Evolutionary conservation across 2,113 vertebrate species (phyloP), one percentile per base, ranked within the genome.

Genomic region (Tinamus guttatus): DNA sequence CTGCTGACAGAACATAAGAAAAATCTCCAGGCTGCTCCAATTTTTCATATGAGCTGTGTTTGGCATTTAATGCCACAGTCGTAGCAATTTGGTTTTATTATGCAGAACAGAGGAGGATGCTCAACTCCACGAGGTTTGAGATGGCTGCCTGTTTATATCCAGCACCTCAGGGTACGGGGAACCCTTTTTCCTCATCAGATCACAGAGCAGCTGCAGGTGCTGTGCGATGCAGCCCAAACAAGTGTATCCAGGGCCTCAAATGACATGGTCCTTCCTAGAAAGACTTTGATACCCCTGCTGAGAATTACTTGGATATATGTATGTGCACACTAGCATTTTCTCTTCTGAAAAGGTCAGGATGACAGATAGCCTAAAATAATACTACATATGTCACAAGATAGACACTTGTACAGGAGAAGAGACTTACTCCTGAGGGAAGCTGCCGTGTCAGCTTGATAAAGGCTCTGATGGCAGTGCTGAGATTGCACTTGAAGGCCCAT

Each of bases 391-490:
- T 32, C 43, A 56, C 17, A 24, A 25, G 81, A 28, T 3, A 71
- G 13, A 11, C 9, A 30, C 3, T 36, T 24, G 32, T n/a, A 20
- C 20, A 45, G 20, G n/a, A 38, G 13, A 43, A 20, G 14, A 40
- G 43, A 51, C 38, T 13, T 64, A 32, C 9, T 77, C 32, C 11
- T 1, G 0, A 56, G 38, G 54, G 30, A 73, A 47, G 63, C 22
- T 59, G 22, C 15, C 2, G 0, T 18, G 45, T 62, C 27, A 0
- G 2, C 7, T 64, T 27, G 9, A 1, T 9, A n/a, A 49, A 56
- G 78, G 47, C 52, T 64, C 21, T 28, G 30, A 13, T 43, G 28
- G 17, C 30, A 67, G 30, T 34, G 36, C 32, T 18, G 25, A 32
- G 54, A 58, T 10, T 32, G 54, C 30, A 32, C 54, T 32, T 58